A percentile compares a stretch with the other conserved stretches of the same genome.
phyloP scores from a whole-genome alignment of 1,140 invertebrate genomes.

The Eriocheir sinensis region DNA sequence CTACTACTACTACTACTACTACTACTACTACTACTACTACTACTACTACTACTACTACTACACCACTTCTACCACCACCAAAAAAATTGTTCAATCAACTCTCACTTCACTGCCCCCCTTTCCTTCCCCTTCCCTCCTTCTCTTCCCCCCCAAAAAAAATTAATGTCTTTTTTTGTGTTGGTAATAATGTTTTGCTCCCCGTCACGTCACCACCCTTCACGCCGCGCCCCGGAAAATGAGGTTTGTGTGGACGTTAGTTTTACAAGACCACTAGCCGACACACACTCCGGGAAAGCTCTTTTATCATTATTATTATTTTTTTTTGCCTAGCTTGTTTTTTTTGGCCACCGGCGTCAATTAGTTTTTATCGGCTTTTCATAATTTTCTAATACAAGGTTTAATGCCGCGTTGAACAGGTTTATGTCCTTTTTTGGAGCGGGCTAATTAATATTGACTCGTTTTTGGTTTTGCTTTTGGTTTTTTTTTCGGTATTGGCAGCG shows the following conservation, averaged over 20 bases:
- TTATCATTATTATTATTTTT: background rate
- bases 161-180: background rate
- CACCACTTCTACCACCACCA: background rate
- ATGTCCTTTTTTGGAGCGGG: background rate
- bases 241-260: background rate
- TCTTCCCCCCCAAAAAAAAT: background rate
- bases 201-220: background rate
- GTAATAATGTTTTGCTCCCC: background rate
- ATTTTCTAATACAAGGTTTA: conserved; percentile 5
- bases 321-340: too few relatives aligned
- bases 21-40: conserved; percentile 15
- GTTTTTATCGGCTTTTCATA: conserved; percentile 26
- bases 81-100: background rate
- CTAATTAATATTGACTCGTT: background rate
- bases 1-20: conserved; percentile 25
- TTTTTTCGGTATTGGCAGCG: background rate
- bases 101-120: background rate
- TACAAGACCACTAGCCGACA: conserved; percentile 5
- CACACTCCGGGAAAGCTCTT: background rate
- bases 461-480: background rate
- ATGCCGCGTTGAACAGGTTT: background rate
- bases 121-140: too few relatives aligned
- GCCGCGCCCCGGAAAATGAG: background rate
- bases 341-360: background rate
- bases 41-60: background rate